Conservation (phyloP, 2,113 vertebrate genomes). For the Donacobius atricapilla region DNA sequence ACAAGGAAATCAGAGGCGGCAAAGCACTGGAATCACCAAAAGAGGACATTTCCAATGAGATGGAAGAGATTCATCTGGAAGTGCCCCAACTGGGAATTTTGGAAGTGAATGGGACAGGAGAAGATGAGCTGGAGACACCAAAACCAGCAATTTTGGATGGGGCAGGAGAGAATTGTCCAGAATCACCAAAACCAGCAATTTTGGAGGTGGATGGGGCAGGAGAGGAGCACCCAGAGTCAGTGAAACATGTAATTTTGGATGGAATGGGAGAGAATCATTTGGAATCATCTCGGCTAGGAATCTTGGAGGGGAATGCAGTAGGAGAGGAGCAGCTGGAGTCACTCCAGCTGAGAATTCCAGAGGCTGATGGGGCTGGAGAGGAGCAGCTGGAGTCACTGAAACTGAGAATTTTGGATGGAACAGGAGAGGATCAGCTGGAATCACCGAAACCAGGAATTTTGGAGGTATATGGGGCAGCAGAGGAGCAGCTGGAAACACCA, state of each 20-base stretch:
- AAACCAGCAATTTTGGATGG: neutral
- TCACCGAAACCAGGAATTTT: neutral
- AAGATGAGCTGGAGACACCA: no score
- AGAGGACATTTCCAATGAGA: no score
- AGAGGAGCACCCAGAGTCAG: neutral
- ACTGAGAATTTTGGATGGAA: neutral
- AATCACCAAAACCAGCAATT: neutral
- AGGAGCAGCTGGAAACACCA: neutral
- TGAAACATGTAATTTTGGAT: neutral
- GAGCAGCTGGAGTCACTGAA: neutral
- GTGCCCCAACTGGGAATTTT: no score
- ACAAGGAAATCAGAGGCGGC: fast-evolving
- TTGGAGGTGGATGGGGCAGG: neutral
- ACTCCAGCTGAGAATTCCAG: neutral
- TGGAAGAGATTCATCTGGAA: no score
- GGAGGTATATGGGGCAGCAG: neutral
- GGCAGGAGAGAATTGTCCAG: no score
- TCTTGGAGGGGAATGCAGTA: neutral
- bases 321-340: neutral
- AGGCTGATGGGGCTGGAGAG: neutral
- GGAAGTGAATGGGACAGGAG: fast-evolving
- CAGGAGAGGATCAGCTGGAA: neutral
- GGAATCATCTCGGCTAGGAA: neutral
- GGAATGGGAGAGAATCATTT: neutral
- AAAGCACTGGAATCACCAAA: no score